These are phyloP conservation scores for Margaritifera margaritifera DNA, from an alignment of 2,888 invertebrate genomes.

Conservation along the genomic window DNA sequence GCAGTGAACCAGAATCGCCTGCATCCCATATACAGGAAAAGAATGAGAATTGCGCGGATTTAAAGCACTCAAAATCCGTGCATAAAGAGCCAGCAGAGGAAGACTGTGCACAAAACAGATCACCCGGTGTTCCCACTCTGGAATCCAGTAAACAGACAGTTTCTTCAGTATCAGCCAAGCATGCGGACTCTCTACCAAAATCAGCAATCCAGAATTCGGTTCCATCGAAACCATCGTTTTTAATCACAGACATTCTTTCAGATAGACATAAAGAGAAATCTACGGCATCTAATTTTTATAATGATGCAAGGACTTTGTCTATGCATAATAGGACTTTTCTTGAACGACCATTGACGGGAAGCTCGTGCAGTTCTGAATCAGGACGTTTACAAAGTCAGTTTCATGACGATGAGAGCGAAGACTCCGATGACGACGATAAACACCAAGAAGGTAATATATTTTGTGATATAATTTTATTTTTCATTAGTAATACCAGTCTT, in stretches of 20 bases:
- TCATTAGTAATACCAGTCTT: no score
- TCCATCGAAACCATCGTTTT: slow-evolving; percentile 40
- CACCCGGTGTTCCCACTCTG: no score
- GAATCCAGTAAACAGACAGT: no score
- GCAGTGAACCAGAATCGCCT: no score
- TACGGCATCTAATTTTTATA: slow-evolving; percentile 21
- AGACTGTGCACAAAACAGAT: no score
- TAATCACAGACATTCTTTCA: slow-evolving; percentile 50
- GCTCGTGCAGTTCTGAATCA: slow-evolving; percentile 32
- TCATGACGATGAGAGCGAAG: slow-evolving; percentile 29
- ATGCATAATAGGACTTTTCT: slow-evolving; percentile 31
- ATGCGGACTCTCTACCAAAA: no score
- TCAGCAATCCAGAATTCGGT: neutral
- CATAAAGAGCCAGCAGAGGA: no score
- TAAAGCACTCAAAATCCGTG: no score
- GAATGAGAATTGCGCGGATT: no score
- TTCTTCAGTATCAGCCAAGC: no score
- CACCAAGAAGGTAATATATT: slow-evolving; percentile 14
- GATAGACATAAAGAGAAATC: slow-evolving; percentile 21
- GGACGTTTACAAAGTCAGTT: slow-evolving; percentile 12
- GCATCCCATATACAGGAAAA: no score
- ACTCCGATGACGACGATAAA: slow-evolving; percentile 21
- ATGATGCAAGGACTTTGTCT: slow-evolving; percentile 29
- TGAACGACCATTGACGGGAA: slow-evolving; percentile 33
- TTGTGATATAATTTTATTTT: slow-evolving; percentile 2